Conservation (phyloP, 1,140 invertebrate species). For the Calliopsis andreniformis region DNA sequence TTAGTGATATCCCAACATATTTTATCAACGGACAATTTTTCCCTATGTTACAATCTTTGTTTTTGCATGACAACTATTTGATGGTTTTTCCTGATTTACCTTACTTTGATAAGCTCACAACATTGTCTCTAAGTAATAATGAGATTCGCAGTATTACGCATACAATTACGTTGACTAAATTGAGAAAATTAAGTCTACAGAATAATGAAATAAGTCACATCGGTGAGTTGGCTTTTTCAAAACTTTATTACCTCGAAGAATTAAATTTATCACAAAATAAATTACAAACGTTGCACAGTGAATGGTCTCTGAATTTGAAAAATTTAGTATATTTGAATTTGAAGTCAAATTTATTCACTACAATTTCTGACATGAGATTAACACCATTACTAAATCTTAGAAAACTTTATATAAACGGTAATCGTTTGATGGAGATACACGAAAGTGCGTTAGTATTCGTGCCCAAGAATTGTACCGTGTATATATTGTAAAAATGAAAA, state of each 20-base stretch:
- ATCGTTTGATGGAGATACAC: neutral
- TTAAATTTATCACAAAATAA: conserved; percentile 47
- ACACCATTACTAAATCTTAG: neutral
- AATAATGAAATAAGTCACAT: conserved; percentile 30
- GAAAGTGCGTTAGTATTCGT: neutral
- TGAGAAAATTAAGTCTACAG: conserved; percentile 31
- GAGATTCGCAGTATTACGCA: neutral
- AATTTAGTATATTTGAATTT: conserved; percentile 38
- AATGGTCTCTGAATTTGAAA: neutral
- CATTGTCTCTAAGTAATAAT: conserved; percentile 42
- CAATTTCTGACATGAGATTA: neutral
- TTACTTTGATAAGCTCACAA: too few species aligned
- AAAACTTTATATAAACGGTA: conserved; percentile 41
- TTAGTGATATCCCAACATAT: accelerated
- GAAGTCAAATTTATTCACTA: conserved; percentile 16
- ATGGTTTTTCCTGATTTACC: too few species aligned
- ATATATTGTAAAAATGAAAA: conserved; percentile 3
- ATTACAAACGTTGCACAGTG: neutral
- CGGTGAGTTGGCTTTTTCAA: neutral
- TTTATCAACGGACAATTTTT: too few species aligned
- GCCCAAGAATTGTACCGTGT: conserved; percentile 6
- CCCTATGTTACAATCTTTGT: neutral
- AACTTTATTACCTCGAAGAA: conserved; percentile 19
- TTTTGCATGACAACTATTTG: too few species aligned
- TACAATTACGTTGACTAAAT: too few species aligned